Base-by-base conservation (phyloP, 1,140 invertebrate species). In the Aradophagus sp. region DNA sequence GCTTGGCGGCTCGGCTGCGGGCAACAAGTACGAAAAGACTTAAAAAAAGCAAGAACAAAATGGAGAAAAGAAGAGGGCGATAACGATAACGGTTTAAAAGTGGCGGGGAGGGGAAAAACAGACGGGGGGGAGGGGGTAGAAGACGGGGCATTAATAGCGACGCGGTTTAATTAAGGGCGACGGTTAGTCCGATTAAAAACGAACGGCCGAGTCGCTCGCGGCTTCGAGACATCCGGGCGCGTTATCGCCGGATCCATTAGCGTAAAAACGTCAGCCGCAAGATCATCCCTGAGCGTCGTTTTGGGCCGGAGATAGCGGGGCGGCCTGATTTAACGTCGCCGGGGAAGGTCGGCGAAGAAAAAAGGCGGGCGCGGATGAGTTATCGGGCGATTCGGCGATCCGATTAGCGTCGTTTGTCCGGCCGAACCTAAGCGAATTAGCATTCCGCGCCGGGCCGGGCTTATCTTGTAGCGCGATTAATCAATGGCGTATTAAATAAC, bases 401-500 rank as follows among this genome's bases (percentile, higher is more conserved):
- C 41, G 50, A 69, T 61, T 62, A 62, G 44, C 41, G 38, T 56
- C 48, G 39, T 61, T 61, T 55, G 66, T 69, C 66, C 27, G 50
- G 56, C 56, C 61, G 47, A 69, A 61, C 62, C 50, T 62, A 48
- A 55, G 36, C 50, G 48, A 69, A 69, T 69, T 69, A 69, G 48
- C 56, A 69, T 62, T 69, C 50, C 26, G 8, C 26, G 39, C 1
- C 17, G 39, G 29, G 17, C 45, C 26, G 36, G 19, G 63, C 52
- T 67, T 73, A 67, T 63, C 62, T 68, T 59, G 63, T 62, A 31
- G 6, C 32, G 62, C 52, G 45, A 70, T 70, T 58, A 70, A 70
- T 70, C 67, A 63, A 70, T 63, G 59, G 45, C 47, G 45, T 59
- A 63, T 63, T 63, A 70, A 70, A 67, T 59, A 67, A 63, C 59